These are phyloP conservation scores for Lissocephala sabroskyi DNA, from an alignment of 2,888 invertebrate genomes.

Conservation along the genomic window DNA sequence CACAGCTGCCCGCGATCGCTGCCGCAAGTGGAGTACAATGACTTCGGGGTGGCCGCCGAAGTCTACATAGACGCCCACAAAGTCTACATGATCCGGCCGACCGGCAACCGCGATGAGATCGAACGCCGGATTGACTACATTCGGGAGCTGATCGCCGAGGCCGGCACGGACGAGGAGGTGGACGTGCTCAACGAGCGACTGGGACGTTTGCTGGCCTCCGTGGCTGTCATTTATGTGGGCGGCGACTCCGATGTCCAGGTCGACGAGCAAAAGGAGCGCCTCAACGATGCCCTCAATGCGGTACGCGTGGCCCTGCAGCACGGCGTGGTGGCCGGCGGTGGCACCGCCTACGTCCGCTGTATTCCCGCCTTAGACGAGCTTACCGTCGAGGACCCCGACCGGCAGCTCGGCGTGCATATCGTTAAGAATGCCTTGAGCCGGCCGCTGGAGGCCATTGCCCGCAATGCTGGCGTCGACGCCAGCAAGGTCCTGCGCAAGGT, in stretches of 20 bases:
- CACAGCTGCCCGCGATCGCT: slow-evolving; percentile 89
- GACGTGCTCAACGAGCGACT: slow-evolving; percentile 93
- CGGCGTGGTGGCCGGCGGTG: slow-evolving; percentile 96
- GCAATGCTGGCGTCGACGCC: slow-evolving; percentile 93
- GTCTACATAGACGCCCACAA: slow-evolving; percentile 93
- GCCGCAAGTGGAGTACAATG: slow-evolving; percentile 85
- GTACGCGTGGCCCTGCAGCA: slow-evolving; percentile 95
- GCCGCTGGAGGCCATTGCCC: slow-evolving; percentile 91
- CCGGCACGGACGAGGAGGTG: slow-evolving; percentile 93
- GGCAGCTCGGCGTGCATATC: slow-evolving; percentile 81
- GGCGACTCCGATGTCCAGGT: slow-evolving; percentile 93
- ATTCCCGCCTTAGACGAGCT: slow-evolving; percentile 79
- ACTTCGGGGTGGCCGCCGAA: slow-evolving; percentile 92
- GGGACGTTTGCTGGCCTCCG: slow-evolving; percentile 88
- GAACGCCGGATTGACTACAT: slow-evolving; percentile 86
- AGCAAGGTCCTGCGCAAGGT: slow-evolving; percentile 93
- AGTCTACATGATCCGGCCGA: slow-evolving; percentile 80
- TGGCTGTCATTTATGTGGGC: slow-evolving; percentile 84
- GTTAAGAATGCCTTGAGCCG: slow-evolving; percentile 86
- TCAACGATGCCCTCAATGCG: slow-evolving; percentile 93
- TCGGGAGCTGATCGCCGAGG: slow-evolving; percentile 87
- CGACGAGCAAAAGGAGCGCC: slow-evolving; percentile 95
- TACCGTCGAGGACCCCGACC: slow-evolving; percentile 77
- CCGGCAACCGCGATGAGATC: slow-evolving; percentile 85
- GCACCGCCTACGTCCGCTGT: slow-evolving; percentile 89